Percentiles rank a stretch among this genome's conserved stretches.
Conservation (phyloP, 2,113 vertebrate species). For the Dipodomys ordii region DNA sequence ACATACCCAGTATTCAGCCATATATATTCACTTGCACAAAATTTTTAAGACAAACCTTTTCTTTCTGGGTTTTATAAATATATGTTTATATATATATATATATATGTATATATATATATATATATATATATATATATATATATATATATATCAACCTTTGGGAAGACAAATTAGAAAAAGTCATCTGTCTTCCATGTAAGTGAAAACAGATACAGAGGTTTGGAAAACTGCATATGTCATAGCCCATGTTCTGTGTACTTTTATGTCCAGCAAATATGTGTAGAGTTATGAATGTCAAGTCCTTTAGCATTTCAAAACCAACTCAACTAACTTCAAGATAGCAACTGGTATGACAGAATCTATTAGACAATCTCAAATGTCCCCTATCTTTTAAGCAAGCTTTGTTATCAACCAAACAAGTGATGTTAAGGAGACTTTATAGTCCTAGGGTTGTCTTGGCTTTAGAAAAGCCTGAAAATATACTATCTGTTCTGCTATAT, state of each 20-base stretch:
- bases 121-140: too few species aligned
- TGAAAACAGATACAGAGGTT: not conserved
- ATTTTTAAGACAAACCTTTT: not conserved
- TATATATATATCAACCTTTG: not conserved
- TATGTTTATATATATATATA: too few species aligned
- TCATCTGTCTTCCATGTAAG: not conserved
- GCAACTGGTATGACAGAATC: rapidly evolving
- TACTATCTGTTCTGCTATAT: not conserved
- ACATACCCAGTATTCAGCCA: not conserved
- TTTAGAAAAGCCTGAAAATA: not conserved
- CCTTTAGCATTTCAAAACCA: not conserved
- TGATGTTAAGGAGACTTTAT: not conserved
- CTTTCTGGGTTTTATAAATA: too few species aligned
- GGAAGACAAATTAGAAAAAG: not conserved
- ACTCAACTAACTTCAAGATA: not conserved
- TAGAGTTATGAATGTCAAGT: not conserved
- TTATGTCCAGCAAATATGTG: not conserved
- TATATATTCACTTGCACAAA: not conserved
- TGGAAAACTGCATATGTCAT: not conserved
- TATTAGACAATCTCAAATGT: not conserved
- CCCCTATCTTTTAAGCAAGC: not conserved
- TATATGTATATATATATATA: too few species aligned
- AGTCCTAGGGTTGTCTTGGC: not conserved
- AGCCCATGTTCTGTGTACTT: not conserved
- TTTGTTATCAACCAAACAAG: not conserved